Conservation (phyloP, 2,888 invertebrate genomes). For the Ceriagrion tenellum region DNA sequence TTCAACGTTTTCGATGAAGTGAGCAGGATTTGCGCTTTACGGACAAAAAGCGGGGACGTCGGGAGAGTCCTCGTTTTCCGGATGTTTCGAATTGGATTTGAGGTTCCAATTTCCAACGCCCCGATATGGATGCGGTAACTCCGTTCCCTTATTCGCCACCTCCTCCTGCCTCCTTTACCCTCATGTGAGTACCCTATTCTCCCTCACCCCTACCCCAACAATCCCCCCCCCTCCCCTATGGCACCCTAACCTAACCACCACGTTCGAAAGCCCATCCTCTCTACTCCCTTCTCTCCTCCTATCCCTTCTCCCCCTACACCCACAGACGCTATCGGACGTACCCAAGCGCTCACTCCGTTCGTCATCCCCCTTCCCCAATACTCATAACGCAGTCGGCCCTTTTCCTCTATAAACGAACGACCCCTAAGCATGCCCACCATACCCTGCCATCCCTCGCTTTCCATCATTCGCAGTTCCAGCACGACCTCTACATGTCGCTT, state of each 20-base stretch:
- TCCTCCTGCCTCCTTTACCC: background rate
- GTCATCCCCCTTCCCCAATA: background rate
- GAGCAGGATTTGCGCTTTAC: conserved; percentile 16
- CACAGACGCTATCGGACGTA: background rate
- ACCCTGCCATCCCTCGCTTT: background rate
- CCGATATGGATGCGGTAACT: conserved; percentile 20
- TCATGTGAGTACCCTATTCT: background rate
- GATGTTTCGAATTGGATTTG: conserved; percentile 39
- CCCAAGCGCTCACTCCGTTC: background rate
- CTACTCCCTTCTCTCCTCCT: background rate
- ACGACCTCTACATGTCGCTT: background rate
- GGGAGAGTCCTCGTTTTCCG: conserved; percentile 6
- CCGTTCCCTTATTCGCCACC: background rate
- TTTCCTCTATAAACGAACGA: background rate
- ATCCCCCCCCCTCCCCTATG: background rate
- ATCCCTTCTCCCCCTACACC: background rate
- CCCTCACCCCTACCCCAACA: background rate
- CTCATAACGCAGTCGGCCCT: background rate
- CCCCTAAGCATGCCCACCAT: background rate
- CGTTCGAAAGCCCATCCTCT: background rate
- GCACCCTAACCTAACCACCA: background rate
- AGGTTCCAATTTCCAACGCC: conserved; percentile 23
- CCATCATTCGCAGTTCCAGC: background rate
- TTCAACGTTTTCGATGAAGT: conserved; percentile 12
- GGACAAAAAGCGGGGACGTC: conserved; percentile 11